These are phyloP conservation scores for Panthera tigris DNA, from an alignment of 2,113 vertebrate genomes.

Conservation along the genomic window DNA sequence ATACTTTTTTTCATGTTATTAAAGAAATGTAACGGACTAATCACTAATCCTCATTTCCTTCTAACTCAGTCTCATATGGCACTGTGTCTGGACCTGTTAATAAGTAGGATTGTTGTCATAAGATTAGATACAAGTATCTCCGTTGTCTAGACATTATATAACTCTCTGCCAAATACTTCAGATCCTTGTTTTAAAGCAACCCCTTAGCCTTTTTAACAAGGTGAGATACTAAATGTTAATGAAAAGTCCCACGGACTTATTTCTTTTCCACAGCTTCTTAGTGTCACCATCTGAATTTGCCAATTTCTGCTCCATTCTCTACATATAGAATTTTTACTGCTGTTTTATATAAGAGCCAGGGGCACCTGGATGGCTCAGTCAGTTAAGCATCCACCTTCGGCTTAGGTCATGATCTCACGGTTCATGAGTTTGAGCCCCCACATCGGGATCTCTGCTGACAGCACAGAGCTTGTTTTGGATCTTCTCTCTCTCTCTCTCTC, in stretches of 20 bases:
- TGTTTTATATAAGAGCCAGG: conserved; percentile 13
- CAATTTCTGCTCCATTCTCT: neutral
- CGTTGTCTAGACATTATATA: conserved; percentile 68
- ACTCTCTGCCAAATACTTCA: conserved; percentile 38
- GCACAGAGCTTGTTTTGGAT: too few species aligned
- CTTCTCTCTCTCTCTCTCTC: too few species aligned
- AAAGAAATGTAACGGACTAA: conserved; percentile 49
- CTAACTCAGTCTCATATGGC: conserved; percentile 46
- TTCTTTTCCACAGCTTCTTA: neutral
- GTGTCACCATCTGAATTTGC: neutral
- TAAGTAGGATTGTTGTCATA: conserved; percentile 62
- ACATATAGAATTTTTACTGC: neutral
- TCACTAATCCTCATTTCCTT: conserved; percentile 68
- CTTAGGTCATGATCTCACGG: too few species aligned
- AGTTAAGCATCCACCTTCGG: too few species aligned
- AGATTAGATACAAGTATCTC: conserved; percentile 64
- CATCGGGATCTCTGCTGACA: too few species aligned
- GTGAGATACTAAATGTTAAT: conserved; percentile 38
- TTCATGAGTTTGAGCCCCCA: too few species aligned
- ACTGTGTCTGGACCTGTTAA: conserved; percentile 46
- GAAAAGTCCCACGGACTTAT: neutral
- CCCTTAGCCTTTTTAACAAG: conserved; percentile 8
- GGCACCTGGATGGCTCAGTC: too few species aligned
- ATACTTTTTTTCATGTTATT: conserved; percentile 31
- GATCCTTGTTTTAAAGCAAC: conserved; percentile 67